Conservation (phyloP, 2,888 invertebrate species). For the Rosalia funebris region DNA sequence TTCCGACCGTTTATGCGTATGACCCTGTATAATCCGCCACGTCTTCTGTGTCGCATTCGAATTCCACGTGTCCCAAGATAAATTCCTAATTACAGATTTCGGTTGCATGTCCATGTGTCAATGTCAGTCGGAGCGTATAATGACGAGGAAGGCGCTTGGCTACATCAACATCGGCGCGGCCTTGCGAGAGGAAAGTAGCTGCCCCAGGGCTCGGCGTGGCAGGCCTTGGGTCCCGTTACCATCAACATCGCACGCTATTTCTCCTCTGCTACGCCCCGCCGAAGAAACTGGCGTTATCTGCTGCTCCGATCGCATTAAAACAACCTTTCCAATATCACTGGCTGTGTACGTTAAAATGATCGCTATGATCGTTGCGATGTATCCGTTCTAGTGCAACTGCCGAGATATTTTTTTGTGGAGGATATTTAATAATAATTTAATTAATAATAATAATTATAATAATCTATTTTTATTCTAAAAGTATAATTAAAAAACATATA, state of each 20-base stretch:
- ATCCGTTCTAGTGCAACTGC: not conserved
- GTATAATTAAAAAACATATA: too few species aligned
- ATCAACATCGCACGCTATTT: constrained; percentile 44
- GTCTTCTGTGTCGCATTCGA: too few species aligned
- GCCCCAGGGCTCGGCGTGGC: constrained; percentile 55
- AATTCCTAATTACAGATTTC: constrained; percentile 26
- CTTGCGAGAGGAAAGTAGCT: constrained; percentile 57
- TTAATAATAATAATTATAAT: too few species aligned
- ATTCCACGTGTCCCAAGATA: not conserved
- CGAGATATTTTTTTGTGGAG: not conserved
- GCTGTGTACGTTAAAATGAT: not conserved
- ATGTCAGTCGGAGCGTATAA: constrained; percentile 24
- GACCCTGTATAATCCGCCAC: too few species aligned
- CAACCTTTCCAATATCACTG: constrained; percentile 23
- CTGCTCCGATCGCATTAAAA: constrained; percentile 14
- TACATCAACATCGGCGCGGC: constrained; percentile 50
- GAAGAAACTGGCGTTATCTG: constrained; percentile 22
- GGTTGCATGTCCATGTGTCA: constrained; percentile 22
- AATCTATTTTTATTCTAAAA: too few species aligned
- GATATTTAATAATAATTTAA: too few species aligned
- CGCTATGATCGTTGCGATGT: constrained; percentile 4
- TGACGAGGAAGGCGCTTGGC: constrained; percentile 46
- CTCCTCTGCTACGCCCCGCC: constrained; percentile 29
- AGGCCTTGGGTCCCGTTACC: constrained; percentile 59
- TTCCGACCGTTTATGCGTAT: too few species aligned